Evolutionary conservation across 2,888 invertebrate species (phyloP).

Genomic region (Rhingia campestris): DNA sequence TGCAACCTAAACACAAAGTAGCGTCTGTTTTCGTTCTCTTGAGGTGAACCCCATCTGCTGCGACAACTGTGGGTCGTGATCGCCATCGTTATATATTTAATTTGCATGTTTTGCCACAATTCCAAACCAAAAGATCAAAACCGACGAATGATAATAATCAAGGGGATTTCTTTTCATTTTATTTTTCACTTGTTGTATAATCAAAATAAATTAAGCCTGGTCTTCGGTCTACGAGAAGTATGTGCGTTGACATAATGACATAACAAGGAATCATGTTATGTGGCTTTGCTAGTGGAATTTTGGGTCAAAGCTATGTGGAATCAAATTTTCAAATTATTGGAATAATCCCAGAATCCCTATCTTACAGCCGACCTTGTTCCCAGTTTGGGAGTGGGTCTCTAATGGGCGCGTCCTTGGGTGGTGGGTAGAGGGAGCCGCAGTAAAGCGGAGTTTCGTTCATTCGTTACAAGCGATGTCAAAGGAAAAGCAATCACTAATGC

Average conservation of each 20-base stretch:
- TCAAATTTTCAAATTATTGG: too few relatives aligned
- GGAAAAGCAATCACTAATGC: too few relatives aligned
- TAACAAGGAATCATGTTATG: too few relatives aligned
- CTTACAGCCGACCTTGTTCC: too few relatives aligned
- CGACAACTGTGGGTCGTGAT: not conserved
- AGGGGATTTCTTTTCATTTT: conserved; percentile 17
- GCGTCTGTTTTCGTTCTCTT: conserved; percentile 4
- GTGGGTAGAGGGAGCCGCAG: too few relatives aligned
- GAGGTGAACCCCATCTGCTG: conserved; percentile 19
- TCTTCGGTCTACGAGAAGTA: not conserved
- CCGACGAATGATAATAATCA: not conserved
- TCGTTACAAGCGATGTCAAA: too few relatives aligned
- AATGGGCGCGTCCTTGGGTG: too few relatives aligned
- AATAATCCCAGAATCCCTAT: too few relatives aligned
- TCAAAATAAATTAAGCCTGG: conserved; percentile 23
- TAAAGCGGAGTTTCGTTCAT: too few relatives aligned
- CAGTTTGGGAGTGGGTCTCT: too few relatives aligned
- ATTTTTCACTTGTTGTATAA: conserved; percentile 21
- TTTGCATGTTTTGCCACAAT: conserved; percentile 5
- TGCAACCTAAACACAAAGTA: not conserved
- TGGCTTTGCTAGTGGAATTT: too few relatives aligned
- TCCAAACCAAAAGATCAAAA: not conserved
- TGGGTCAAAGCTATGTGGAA: not conserved
- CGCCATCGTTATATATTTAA: conserved; percentile 20
- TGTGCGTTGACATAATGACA: not conserved